Percentiles rank a stretch among this genome's conserved stretches.
phyloP scores from a whole-genome alignment of 1,140 invertebrate species.

The Diachasmimorpha longicaudata region DNA sequence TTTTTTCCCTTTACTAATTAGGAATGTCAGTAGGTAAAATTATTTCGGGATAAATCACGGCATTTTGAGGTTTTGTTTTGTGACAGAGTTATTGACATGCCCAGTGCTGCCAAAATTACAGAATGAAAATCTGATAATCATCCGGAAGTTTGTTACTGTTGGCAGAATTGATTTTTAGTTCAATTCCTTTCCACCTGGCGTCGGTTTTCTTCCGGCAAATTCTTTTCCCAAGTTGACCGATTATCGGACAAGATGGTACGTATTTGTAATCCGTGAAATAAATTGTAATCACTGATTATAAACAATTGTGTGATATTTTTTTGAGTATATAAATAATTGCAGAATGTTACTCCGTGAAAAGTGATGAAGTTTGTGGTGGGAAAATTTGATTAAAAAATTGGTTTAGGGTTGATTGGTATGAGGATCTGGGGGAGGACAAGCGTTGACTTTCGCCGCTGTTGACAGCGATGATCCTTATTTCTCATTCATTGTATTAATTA shows the following conservation, averaged over 20 bases:
- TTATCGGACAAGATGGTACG: constrained; percentile 52
- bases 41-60: too few species aligned
- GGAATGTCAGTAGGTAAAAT: too few species aligned
- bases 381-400: background rate
- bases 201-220: constrained; percentile 25
- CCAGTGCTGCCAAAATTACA: too few species aligned
- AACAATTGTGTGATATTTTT: background rate
- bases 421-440: background rate
- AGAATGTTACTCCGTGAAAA: constrained; percentile 8
- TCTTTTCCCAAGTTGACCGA: constrained; percentile 37
- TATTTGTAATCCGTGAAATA: constrained; percentile 39
- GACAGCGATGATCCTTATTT: background rate
- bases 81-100: too few species aligned
- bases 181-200: background rate
- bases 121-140: too few species aligned
- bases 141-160: background rate
- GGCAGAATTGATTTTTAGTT: background rate
- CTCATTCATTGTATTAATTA: background rate
- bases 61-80: too few species aligned
- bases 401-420: background rate
- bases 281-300: constrained; percentile 24
- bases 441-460: background rate
- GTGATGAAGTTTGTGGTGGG: background rate
- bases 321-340: constrained; percentile 13
- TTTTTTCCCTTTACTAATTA: too few species aligned